Evolutionary conservation across 2,113 vertebrate genomes (phyloP), one percentile per base, ranked within the genome.

Genomic region (Cacatua alba): DNA sequence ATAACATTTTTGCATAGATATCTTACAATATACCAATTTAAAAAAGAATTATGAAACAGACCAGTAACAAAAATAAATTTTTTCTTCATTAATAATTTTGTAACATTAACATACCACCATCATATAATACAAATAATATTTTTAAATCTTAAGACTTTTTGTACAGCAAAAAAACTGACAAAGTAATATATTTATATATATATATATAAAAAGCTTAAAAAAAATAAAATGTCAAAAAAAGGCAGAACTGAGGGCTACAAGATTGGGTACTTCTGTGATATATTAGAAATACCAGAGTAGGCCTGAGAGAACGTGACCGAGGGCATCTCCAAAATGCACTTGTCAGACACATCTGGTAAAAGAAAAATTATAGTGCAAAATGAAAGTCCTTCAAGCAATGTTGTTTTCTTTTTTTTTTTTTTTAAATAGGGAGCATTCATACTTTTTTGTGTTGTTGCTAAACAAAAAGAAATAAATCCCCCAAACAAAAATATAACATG

Each of bases 41-140:
- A 99, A 99, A 99, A 99, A 99, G 99, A 99, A 99, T 99, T 99
- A 99, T 99, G 99, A 99, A 99, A 99, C 99, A 99, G 99, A 99
- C 99, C 98, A 97, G 99, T 99, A 99, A 99, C 99, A 99, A 99
- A 99, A 99, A 99, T 99, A 99, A 99, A 99, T 99, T 99, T 99
- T 99, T 99, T 99, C 98, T 99, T 99, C 99, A 99, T 99, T 99
- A 99, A 99, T 99, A 99, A 99, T 99, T 98, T 98, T 98, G 98
- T 99, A 99, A 99, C 99, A 99, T 99, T 98, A 99, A 99, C 98
- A 98, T 99, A 99, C 99, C 98, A 99, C 99, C 99, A 98, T 99
- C 98, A 98, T 99, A 99, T 99, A 99, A 99, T 99, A 99, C 99
- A 99, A 99, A 99, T 99, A 99, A 99, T 99, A 99, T 98, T 98